phyloP scores from a whole-genome alignment of 2,797 vertebrate genomes.

The Danio tinwini region DNA sequence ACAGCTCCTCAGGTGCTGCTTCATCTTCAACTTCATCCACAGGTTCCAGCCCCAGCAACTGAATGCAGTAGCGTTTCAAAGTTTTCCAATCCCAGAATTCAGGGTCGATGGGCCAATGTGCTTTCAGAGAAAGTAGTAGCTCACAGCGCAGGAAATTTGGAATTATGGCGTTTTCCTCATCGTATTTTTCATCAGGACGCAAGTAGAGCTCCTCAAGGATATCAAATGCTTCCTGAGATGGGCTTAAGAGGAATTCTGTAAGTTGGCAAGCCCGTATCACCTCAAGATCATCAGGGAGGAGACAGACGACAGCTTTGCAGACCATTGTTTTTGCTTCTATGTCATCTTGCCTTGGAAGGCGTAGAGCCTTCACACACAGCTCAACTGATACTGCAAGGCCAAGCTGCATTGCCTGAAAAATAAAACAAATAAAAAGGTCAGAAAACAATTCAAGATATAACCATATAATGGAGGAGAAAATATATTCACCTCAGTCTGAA shows the following conservation, averaged over 20 bases:
- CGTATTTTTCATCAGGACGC: conserved; percentile 94
- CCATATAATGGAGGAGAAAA: background rate
- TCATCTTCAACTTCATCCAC: conserved; percentile 80
- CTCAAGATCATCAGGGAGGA: conserved; percentile 93
- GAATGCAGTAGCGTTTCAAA: conserved; percentile 89
- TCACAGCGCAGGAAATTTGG: conserved; percentile 97
- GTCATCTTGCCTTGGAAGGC: conserved; percentile 89
- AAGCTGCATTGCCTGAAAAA: conserved; percentile 84
- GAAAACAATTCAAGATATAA: background rate
- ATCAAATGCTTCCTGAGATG: conserved; percentile 84
- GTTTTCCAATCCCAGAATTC: conserved; percentile 99
- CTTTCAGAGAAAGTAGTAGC: conserved; percentile 92
- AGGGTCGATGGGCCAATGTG: conserved; percentile 97
- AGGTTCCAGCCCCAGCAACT: conserved; percentile 86
- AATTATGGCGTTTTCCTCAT: conserved; percentile 90
- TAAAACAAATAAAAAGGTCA: conserved; percentile 32
- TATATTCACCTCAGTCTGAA: conserved; percentile 89
- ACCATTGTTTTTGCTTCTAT: conserved; percentile 90
- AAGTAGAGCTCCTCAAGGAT: conserved; percentile 89
- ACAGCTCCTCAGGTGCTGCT: conserved; percentile 67
- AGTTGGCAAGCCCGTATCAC: conserved; percentile 94
- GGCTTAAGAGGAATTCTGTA: conserved; percentile 92
- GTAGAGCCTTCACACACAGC: conserved; percentile 95
- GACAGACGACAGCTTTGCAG: conserved; percentile 93
- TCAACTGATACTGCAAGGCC: conserved; percentile 90